Conservation (phyloP, 2,113 vertebrate genomes). For the Setophaga kirtlandii region DNA sequence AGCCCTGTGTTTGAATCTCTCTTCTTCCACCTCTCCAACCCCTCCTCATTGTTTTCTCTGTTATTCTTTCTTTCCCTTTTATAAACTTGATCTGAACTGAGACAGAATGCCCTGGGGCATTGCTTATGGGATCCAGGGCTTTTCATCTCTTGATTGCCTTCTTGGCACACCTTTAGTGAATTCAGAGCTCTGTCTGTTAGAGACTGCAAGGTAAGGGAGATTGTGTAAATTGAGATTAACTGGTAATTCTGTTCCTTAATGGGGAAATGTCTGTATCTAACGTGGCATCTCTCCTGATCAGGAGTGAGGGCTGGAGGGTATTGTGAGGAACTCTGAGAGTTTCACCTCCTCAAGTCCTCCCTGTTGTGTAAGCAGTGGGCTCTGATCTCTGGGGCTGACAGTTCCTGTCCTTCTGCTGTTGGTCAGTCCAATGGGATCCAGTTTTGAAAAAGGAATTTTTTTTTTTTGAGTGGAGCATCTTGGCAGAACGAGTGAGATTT, state of each 20-base stretch:
- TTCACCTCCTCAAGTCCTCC: neutral
- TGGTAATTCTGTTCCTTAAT: neutral
- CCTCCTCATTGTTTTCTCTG: neutral
- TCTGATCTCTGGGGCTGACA: neutral
- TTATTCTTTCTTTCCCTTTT: neutral
- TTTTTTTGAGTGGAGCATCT: neutral
- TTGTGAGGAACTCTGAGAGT: neutral
- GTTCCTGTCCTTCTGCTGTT: neutral
- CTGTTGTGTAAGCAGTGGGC: neutral
- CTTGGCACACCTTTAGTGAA: neutral
- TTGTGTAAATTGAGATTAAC: neutral
- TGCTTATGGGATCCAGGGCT: neutral
- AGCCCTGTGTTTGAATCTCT: neutral
- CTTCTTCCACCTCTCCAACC: neutral
- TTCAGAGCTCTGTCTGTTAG: slow-evolving; percentile 2
- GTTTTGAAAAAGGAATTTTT: neutral
- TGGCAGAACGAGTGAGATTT: neutral
- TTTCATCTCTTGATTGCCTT: slow-evolving; percentile 15
- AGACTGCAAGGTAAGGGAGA: neutral
- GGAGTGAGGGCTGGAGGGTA: neutral
- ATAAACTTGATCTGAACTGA: neutral
- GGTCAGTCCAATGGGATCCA: neutral
- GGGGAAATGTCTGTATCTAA: neutral
- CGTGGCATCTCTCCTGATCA: neutral
- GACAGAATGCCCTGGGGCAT: neutral